phyloP scores from a whole-genome alignment of 2,888 invertebrate species.

The Pantelozetes paolii region DNA sequence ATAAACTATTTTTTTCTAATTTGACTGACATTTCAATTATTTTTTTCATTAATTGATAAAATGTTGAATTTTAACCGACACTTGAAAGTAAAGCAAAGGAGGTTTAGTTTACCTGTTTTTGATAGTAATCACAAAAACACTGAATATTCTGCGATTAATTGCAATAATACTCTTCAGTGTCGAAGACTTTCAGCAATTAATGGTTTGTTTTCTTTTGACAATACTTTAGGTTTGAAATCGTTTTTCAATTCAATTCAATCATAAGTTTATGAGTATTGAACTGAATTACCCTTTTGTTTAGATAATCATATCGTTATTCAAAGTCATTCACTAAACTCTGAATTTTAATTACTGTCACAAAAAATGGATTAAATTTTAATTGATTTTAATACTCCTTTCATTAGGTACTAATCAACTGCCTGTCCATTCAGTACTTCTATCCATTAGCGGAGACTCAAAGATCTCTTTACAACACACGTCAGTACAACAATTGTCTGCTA shows the following conservation, averaged over 20 bases:
- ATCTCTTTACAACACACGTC: constrained; percentile 41
- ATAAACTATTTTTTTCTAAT: too few relatives aligned
- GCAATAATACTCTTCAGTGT: not conserved
- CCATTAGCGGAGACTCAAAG: constrained; percentile 41
- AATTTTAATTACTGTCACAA: too few relatives aligned
- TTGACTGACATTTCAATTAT: too few relatives aligned
- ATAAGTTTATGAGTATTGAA: too few relatives aligned
- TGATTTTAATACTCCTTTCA: not conserved
- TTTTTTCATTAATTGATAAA: too few relatives aligned
- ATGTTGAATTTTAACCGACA: not conserved
- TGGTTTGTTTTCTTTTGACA: too few relatives aligned
- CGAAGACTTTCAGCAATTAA: not conserved
- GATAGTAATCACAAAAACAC: not conserved
- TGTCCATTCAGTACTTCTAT: constrained; percentile 35
- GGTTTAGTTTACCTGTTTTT: constrained; percentile 24
- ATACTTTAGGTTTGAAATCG: too few relatives aligned
- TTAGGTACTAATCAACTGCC: constrained; percentile 38
- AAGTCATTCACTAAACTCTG: too few relatives aligned
- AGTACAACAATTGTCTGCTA: constrained; percentile 36
- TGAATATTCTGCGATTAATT: not conserved
- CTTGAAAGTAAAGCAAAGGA: not conserved
- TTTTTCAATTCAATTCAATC: too few relatives aligned
- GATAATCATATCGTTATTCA: too few relatives aligned
- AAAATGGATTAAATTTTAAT: too few relatives aligned
- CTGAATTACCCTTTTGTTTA: too few relatives aligned